phyloP scores from a whole-genome alignment of 64 coral and sea anemone species.

The Pachyseris speciosa region DNA sequence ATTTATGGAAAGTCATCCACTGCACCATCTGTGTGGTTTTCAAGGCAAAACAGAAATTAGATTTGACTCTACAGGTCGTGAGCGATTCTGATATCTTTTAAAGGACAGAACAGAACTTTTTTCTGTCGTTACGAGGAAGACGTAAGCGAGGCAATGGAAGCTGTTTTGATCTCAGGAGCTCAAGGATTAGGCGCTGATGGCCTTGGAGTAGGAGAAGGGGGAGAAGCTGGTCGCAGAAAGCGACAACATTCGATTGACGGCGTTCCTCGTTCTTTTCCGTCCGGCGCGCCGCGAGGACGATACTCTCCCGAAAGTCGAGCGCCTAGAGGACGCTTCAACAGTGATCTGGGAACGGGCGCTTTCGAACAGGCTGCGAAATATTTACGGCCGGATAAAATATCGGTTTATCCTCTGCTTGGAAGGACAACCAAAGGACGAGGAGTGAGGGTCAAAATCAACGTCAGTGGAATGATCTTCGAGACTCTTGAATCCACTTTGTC shows the following conservation, averaged over 20 bases:
- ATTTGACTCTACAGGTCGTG: not conserved
- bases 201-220: constrained; percentile 41
- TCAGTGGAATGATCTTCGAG: constrained; percentile 76
- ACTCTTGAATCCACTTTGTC: constrained; percentile 69
- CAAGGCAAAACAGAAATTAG: not conserved
- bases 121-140: not conserved
- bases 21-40: not conserved
- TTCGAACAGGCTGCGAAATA: constrained; percentile 52
- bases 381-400: constrained; percentile 23
- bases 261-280: constrained; percentile 8
- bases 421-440: constrained; percentile 39
- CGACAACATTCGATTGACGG: constrained; percentile 46
- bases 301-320: constrained; percentile 5
- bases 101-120: not conserved
- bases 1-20: not conserved
- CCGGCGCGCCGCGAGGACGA: not conserved
- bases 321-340: constrained; percentile 33
- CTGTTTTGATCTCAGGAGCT: constrained; percentile 58
- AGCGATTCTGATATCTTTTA: not conserved
- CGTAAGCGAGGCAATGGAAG: constrained; percentile 12
- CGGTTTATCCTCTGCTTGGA: constrained; percentile 15
- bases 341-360: constrained; percentile 57
- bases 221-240: constrained; percentile 37
- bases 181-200: constrained; percentile 66
- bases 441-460: constrained; percentile 68